Evolutionary conservation across 2,797 vertebrate genomes (phyloP), one percentile per base, ranked within the genome.

Genomic region (Aplochiton taeniatus): DNA sequence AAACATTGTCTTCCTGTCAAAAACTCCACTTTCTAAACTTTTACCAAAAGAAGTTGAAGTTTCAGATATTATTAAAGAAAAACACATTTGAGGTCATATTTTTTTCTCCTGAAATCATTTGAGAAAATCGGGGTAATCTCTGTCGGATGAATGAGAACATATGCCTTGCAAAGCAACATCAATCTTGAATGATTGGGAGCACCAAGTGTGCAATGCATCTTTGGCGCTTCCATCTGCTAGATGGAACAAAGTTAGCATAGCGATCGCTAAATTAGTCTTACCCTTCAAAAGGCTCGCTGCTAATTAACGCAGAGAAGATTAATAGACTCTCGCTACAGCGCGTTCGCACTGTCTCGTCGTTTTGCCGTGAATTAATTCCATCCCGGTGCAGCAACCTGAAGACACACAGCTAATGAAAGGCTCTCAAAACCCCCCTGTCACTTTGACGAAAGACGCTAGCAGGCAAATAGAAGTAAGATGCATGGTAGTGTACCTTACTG

Each of bases 141-240:
- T 76, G 74, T 74, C 69, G 79, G 76, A 81, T 83, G 77, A 79
- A 74, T 63, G 55, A 43, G 66, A 81, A 80, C 90, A 91, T 88
- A 86, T 90, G 89, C 80, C 79, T 79, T 74, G 83, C 75, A 62
- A 84, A 83, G 85, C 79, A 64, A 85, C 87, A 89, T 91, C 87
- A 90, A 82, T 90, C 89, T 79, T 81, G 72, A 90, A 80, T 85
- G 89, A 91, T 89, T 89, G 83, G 84, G 74, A 80, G 82, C 89
- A 83, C 67, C 83, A 76, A 72, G 79, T 75, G 80, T 84, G 81
- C 83, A 74, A 78, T 79, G 78, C 79, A 82, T 83, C 83, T 77
- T 64, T 50, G 78, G 78, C 52, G 72, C 83, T 75, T 89, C 83
- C 85, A 74, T 87, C 84, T 83, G 83, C 74, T 78, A 45, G 58